A percentile compares a stretch with the other conserved stretches of the same genome.
Evolutionary conservation across 2,113 vertebrate species (phyloP).

Genomic region (Chionis minor): DNA sequence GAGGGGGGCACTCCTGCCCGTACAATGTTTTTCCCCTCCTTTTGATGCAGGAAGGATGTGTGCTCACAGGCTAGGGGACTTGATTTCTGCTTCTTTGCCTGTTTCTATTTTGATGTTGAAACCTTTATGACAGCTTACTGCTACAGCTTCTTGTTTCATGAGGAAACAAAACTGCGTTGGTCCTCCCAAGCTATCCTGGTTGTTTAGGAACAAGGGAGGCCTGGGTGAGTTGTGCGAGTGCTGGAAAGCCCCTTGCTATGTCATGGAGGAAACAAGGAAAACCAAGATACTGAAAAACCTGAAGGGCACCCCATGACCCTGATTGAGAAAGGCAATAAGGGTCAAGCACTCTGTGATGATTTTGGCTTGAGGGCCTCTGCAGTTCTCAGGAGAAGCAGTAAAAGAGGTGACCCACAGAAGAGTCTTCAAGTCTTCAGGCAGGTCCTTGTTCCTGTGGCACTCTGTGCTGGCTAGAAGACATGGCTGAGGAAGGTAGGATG

Average conservation of each 20-base stretch:
- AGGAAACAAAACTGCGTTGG: not conserved
- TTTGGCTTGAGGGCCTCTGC: not conserved
- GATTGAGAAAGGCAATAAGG: not conserved
- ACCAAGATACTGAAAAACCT: not conserved
- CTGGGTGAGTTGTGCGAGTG: not conserved
- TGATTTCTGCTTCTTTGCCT: not conserved
- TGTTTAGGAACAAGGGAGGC: not conserved
- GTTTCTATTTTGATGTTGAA: not conserved
- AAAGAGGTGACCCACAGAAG: not conserved
- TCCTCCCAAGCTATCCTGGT: not conserved
- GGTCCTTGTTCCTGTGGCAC: not conserved
- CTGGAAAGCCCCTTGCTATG: not conserved
- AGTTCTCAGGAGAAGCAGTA: not conserved
- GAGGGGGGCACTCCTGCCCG: accelerated
- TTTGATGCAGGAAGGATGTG: not conserved
- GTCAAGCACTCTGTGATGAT: not conserved
- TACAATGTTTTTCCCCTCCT: not conserved
- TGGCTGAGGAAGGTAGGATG: not conserved
- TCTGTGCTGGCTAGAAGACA: not conserved
- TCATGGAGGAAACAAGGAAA: not conserved
- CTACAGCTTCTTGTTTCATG: not conserved
- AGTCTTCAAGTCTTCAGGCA: not conserved
- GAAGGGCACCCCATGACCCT: not conserved
- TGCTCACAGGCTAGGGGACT: not conserved
- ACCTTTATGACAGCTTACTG: not conserved